Percentiles rank a stretch among this genome's conserved stretches.
Evolutionary conservation across 2,113 vertebrate species (phyloP).

Genomic region (Pygathrix nemaeus): DNA sequence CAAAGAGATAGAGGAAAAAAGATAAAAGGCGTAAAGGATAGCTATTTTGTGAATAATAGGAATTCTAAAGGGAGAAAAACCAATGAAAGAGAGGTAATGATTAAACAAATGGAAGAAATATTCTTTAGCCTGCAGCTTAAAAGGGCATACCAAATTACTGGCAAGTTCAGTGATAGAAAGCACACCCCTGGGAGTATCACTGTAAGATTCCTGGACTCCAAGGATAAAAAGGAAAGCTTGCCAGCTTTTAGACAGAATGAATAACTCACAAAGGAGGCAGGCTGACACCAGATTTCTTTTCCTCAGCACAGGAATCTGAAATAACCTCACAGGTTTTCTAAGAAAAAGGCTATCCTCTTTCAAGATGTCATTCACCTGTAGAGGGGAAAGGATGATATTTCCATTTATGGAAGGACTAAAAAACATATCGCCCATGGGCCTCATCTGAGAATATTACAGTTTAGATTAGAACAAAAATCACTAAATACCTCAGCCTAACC

Average conservation of each 20-base stretch:
- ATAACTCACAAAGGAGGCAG: not conserved
- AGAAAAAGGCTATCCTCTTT: not conserved
- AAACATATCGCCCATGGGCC: not conserved
- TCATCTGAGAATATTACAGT: not conserved
- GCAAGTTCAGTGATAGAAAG: not conserved
- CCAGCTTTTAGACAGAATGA: not conserved
- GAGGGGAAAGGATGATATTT: not conserved
- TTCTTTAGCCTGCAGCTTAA: not conserved
- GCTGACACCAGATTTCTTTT: not conserved
- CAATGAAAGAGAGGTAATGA: not conserved
- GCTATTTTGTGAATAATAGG: not conserved
- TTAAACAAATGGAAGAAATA: not conserved
- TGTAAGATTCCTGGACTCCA: not conserved
- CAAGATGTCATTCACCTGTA: not conserved
- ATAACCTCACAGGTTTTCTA: not conserved
- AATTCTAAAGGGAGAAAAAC: not conserved
- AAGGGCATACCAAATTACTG: not conserved
- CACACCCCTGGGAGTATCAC: not conserved
- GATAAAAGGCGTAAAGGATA: not conserved
- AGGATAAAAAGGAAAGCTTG: not conserved
- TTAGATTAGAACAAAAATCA: not conserved
- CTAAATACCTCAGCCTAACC: not conserved
- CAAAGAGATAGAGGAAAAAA: not conserved
- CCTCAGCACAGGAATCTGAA: not conserved
- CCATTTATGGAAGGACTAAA: not conserved